These are phyloP conservation scores for Papilio glaucus DNA, from an alignment of 1,140 invertebrate species.

Conservation along the genomic window DNA sequence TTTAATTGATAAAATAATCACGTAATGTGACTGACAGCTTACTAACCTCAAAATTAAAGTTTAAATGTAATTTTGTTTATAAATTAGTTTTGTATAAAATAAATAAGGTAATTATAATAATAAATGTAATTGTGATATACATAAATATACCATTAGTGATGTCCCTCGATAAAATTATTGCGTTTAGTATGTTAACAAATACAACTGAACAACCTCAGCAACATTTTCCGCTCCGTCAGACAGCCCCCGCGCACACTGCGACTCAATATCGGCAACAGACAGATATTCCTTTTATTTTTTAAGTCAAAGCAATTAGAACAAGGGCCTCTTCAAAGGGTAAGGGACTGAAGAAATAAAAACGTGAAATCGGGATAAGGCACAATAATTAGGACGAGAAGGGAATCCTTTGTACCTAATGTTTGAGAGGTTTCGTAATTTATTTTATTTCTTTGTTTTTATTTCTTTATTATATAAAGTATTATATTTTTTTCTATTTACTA, in stretches of 20 bases:
- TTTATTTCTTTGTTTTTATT: slow-evolving; percentile 25
- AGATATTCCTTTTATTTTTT: slow-evolving; percentile 74
- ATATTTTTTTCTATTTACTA: background rate
- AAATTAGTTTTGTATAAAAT: no score
- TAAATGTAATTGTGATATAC: no score
- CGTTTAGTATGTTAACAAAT: no score
- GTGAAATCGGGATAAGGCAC: slow-evolving; percentile 62
- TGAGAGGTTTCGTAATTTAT: slow-evolving; percentile 34
- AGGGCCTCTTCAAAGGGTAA: slow-evolving; percentile 67
- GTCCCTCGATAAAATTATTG: no score
- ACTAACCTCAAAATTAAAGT: no score
- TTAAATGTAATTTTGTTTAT: no score
- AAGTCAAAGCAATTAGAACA: slow-evolving; percentile 75
- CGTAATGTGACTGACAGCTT: no score
- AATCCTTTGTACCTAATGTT: slow-evolving; percentile 31
- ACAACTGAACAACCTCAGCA: no score
- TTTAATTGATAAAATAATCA: no score
- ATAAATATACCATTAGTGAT: no score
- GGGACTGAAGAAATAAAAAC: slow-evolving; percentile 62
- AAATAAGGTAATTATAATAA: no score
- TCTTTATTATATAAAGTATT: slow-evolving; percentile 11
- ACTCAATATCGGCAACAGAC: slow-evolving; percentile 46
- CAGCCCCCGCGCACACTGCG: slow-evolving; percentile 44
- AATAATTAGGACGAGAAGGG: slow-evolving; percentile 55
- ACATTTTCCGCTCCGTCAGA: slow-evolving; percentile 5